Evolutionary conservation across 2,797 vertebrate species (phyloP), one percentile per base, ranked within the genome.

Genomic region (Darevskia nairensis): DNA sequence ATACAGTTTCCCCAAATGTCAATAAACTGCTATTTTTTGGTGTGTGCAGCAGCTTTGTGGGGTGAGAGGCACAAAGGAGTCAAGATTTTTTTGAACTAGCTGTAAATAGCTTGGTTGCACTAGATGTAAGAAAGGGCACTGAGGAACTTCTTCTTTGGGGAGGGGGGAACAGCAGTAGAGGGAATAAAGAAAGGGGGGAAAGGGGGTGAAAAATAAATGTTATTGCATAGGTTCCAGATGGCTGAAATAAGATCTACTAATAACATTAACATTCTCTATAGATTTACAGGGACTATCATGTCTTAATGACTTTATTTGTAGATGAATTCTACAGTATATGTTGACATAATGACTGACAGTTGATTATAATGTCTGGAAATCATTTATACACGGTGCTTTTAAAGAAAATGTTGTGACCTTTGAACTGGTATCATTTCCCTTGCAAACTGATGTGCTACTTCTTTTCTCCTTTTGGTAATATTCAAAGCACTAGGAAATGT

Each of bases 211-310:
- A 93, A 86, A 93, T 85, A 23, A 82, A 86, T 84, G 87, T 89
- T 74, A 93, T 92, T 89, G 41, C n/a, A 80, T 82, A 59, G 41
- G 88, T 94, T 94, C 77, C 91, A 93, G 77, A 68, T 94, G 86
- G 50, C 39, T 93, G 59, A 77, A 92, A 39, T n/a, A 91, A 83
- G 66, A 90, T 71, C 82, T 89, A 32, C 41, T 86, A 90, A 85
- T 91, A 91, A 79, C 78, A 80, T 72, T 80, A 59, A 59, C 35
- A 80, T 80, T 59, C 77, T 46, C 66, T 32, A 71, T 55, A 80
- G 85, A 80, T 50, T 71, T 35, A n/a, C n/a, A 71, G 55, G 44
- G 71, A 83, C 39, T 46, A 41, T 59, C 32, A 23, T 86, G 50
- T 35, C 41, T 44, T 68, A 32, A 64, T 27, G 75, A 50, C 50